Conservation (phyloP, 92 coral and sea anemone genomes). For the Actinernus sp. region DNA sequence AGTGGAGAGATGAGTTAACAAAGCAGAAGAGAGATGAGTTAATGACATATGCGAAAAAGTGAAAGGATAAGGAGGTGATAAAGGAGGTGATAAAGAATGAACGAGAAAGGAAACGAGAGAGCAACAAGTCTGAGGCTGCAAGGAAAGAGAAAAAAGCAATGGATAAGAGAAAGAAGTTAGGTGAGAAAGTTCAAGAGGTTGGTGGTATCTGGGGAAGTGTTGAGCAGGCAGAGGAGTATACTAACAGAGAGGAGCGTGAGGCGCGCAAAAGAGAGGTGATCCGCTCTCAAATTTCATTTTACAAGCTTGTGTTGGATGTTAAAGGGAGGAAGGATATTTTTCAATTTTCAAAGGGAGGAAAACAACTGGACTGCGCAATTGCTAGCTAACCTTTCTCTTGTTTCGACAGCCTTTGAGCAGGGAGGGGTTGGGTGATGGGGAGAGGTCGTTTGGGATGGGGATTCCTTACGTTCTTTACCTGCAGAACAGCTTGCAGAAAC, state of each 20-base stretch:
- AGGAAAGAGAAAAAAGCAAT: slow-evolving; percentile 20
- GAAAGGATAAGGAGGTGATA: background rate
- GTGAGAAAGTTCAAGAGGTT: slow-evolving; percentile 30
- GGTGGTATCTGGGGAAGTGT: slow-evolving; percentile 42
- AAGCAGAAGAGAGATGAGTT: slow-evolving; percentile 4
- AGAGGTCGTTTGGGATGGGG: too few species aligned
- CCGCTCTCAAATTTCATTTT: too few species aligned
- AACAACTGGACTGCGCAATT: too few species aligned
- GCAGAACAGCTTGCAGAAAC: too few species aligned
- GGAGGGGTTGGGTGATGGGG: too few species aligned
- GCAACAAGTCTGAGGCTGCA: slow-evolving; percentile 16
- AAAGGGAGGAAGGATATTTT: too few species aligned
- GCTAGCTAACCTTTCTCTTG: too few species aligned
- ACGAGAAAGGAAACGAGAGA: slow-evolving; percentile 22
- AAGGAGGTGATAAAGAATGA: slow-evolving; percentile 20
- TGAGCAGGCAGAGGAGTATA: slow-evolving; percentile 17
- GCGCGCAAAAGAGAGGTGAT: too few species aligned
- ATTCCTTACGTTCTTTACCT: too few species aligned
- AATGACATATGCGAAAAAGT: slow-evolving; percentile 1
- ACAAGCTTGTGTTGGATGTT: too few species aligned
- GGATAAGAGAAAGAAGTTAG: slow-evolving; percentile 10
- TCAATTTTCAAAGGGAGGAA: too few species aligned
- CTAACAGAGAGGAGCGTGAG: background rate
- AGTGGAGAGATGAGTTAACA: slow-evolving; percentile 8
- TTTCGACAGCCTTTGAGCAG: too few species aligned